Percentiles rank a stretch among this genome's conserved stretches.
Evolutionary conservation across 2,888 invertebrate genomes (phyloP).

Genomic region (Prostheceraeus crozeri): DNA sequence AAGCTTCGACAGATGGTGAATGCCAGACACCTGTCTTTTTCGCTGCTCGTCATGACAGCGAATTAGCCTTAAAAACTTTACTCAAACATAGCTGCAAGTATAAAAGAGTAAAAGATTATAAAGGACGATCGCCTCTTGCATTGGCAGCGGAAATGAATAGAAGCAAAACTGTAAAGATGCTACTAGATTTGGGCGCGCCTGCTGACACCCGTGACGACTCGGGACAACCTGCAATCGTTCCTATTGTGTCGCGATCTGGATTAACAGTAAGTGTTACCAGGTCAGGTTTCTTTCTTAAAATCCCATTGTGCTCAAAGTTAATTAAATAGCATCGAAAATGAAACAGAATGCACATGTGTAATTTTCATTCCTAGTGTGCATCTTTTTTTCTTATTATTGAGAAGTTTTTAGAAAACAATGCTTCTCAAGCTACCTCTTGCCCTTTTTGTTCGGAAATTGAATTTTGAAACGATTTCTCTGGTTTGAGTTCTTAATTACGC

Average conservation of each 20-base stretch:
- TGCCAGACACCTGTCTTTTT: conserved; percentile 53
- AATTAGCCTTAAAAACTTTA: conserved; percentile 46
- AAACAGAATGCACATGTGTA: too few species aligned
- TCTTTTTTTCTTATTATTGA: too few species aligned
- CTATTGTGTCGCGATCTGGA: conserved; percentile 55
- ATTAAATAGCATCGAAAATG: too few species aligned
- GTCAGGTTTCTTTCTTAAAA: too few species aligned
- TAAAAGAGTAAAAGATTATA: conserved; percentile 48
- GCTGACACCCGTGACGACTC: conserved; percentile 47
- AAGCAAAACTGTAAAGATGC: conserved; percentile 50
- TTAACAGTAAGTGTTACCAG: too few species aligned
- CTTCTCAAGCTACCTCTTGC: too few species aligned
- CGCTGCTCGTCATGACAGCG: conserved; percentile 53
- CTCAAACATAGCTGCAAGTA: conserved; percentile 48
- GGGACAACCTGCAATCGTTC: conserved; percentile 49
- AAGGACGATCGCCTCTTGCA: conserved; percentile 53
- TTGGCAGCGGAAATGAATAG: conserved; percentile 55
- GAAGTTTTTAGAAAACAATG: too few species aligned
- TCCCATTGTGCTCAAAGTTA: too few species aligned
- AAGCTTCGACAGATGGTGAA: conserved; percentile 48
- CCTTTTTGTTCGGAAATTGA: too few species aligned
- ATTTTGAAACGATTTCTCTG: too few species aligned
- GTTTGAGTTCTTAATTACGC: too few species aligned
- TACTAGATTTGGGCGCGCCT: conserved; percentile 49
- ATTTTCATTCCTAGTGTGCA: too few species aligned